Base-by-base conservation (phyloP, 2,113 vertebrate species). In the Myxocyprinus asiaticus region DNA sequence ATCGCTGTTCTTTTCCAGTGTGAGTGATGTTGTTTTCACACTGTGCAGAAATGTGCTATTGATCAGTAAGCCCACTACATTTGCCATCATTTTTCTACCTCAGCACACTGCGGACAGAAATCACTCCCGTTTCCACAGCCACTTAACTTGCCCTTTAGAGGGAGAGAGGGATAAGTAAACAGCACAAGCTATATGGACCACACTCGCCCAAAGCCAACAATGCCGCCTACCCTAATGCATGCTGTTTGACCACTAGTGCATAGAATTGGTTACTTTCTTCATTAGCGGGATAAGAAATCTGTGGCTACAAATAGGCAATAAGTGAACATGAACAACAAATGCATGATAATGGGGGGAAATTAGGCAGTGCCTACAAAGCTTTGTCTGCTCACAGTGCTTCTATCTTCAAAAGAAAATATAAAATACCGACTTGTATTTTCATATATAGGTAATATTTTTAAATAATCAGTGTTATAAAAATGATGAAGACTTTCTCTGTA, bases 11-110 rank as follows among this genome's bases (percentile, higher is more conserved):
- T 86, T 82, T 80, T 86, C 82, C 86, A 82, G 83, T 87, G 84
- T 88, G 89, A 93, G 90, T 88, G 88, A 89, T 88, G 86, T 82
- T 80, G 86, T 90, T 85, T 90, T 86, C 86, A 84, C 85, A 68
- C 85, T 6, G 82, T 83, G 85, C 87, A 91, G 91, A 90, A 93
- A 93, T 92, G 91, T 82, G 78, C 76, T 93, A 93, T 93, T 89
- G 92, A 94, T 94, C 90, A 90, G 86, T 85, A 86, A 88, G 81
- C 78, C 58, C 84, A 83, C 82, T 82, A 86, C 83, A 89, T 87
- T 87, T 78, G 33, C 84, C 87, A 86, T 90, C 90, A 92, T 92
- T 90, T 91, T 88, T 92, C 88, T 85, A 67, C 71, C 82, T 1
- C 62, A 79, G 85, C 77, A 43, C 83, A 88, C 89, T 82, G 84